Percentiles rank a stretch among this genome's conserved stretches.
Evolutionary conservation across 2,797 vertebrate species (phyloP).

Genomic region (Gallinago solitaria): DNA sequence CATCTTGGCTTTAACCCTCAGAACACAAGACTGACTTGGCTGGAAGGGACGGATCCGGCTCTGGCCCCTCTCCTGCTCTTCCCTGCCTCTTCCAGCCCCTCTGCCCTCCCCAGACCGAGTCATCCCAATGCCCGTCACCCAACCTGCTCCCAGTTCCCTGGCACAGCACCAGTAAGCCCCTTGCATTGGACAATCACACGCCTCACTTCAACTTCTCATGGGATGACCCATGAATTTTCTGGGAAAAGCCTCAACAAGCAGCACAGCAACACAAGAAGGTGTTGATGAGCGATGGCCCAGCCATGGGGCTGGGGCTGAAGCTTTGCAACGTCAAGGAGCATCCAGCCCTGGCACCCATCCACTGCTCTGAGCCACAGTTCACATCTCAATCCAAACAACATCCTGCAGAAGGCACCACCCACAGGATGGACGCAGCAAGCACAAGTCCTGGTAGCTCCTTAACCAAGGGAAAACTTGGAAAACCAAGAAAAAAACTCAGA

Average conservation of each 20-base stretch:
- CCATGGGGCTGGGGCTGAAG: accelerated
- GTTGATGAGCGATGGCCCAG: accelerated
- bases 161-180: neutral
- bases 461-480: neutral
- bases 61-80: neutral
- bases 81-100: neutral
- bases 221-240: accelerated
- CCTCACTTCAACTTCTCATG: accelerated
- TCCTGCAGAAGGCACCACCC: neutral
- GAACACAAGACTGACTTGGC: neutral
- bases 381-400: accelerated
- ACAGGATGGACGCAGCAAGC: accelerated
- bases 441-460: accelerated
- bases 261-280: accelerated
- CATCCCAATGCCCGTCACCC: accelerated
- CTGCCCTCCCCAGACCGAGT: accelerated
- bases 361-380: accelerated
- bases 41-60: neutral
- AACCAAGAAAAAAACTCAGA: neutral
- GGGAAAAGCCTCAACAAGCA: neutral
- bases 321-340: accelerated
- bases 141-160: neutral
- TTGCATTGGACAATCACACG: accelerated
- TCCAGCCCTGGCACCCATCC: accelerated
- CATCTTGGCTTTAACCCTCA: neutral